Evolutionary conservation across 2,888 invertebrate species (phyloP).

Genomic region (Orthosia gothica): DNA sequence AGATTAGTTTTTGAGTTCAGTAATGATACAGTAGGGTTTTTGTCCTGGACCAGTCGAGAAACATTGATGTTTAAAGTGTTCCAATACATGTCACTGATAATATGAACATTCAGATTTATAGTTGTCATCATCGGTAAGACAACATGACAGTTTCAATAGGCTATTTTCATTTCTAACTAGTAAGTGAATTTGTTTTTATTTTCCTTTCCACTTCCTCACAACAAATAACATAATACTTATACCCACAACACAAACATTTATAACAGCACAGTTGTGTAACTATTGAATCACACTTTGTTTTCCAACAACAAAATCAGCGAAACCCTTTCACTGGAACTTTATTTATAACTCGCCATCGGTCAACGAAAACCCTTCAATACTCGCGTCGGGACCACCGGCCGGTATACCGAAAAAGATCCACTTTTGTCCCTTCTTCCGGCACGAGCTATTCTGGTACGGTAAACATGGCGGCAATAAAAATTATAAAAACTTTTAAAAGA

Average conservation of each 20-base stretch:
- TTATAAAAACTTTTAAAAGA: conserved; percentile 77
- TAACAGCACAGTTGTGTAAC: neutral
- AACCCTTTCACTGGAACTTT: conserved; percentile 42
- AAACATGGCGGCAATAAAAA: conserved; percentile 65
- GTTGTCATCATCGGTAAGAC: neutral
- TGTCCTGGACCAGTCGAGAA: too few relatives aligned
- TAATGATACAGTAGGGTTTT: too few relatives aligned
- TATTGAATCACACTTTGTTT: neutral
- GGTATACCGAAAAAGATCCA: conserved; percentile 81
- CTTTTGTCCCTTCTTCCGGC: conserved; percentile 85
- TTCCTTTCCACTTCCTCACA: neutral
- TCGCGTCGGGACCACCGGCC: conserved; percentile 77
- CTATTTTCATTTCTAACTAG: neutral
- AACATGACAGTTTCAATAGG: neutral
- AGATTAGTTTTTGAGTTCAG: too few relatives aligned
- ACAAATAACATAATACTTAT: neutral
- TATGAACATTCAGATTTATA: neutral
- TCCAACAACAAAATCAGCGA: conserved; percentile 55
- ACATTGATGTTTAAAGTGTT: neutral
- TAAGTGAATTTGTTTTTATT: neutral
- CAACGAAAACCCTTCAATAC: conserved; percentile 67
- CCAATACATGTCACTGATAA: neutral
- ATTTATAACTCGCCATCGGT: conserved; percentile 67
- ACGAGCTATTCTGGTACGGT: conserved; percentile 76
- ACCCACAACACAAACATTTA: neutral